Base-by-base conservation (phyloP, 2,797 vertebrate species). In the Lagocephalus sceleratus region DNA sequence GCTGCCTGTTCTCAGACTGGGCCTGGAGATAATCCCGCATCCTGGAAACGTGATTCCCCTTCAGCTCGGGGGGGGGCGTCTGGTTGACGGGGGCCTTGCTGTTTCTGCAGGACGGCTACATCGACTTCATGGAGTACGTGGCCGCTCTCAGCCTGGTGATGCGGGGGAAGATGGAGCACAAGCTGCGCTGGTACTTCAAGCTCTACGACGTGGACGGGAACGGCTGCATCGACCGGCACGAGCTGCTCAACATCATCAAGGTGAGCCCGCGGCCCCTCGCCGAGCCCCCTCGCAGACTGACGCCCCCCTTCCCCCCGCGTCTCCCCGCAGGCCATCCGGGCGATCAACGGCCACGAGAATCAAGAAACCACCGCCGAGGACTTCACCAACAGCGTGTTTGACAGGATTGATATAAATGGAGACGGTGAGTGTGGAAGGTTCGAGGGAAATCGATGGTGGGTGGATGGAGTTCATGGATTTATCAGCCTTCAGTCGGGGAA, bases 101-200 rank as follows among this genome's bases (percentile, higher is more conserved):
- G 29, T 11, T 29, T 29, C 29, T 60, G 41, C 81, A 96, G 94
- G 94, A 97, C 32, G 94, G 94, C 10, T 94, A 94, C 71, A 94
- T 96, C 25, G 94, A 97, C 85, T 97, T 97, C 84, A 92, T 97
- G 91, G 94, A 97, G 77, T 96, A 97, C 0, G 94, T 97, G 60
- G 94, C 94, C 0, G 94, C 94, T 3, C 91, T 97, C 61, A 95
- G 94, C 73, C 90, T 96, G 0, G 93, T 97, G 59, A 93, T 97
- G 82, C 83, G 94, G 15, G 94, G 94, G 11, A 97, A 95, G 83
- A 95, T 97, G 92, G 94, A 97, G 84, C 94, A 97, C 84, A 97
- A 96, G 47, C 65, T 97, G 54, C 90, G 94, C 42, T 97, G 94
- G 94, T 97, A 97, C 66, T 97, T 97, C 86, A 94, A 94, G 63